Conservation (phyloP, 2,113 vertebrate genomes). For the Campylomormyrus numenius region DNA sequence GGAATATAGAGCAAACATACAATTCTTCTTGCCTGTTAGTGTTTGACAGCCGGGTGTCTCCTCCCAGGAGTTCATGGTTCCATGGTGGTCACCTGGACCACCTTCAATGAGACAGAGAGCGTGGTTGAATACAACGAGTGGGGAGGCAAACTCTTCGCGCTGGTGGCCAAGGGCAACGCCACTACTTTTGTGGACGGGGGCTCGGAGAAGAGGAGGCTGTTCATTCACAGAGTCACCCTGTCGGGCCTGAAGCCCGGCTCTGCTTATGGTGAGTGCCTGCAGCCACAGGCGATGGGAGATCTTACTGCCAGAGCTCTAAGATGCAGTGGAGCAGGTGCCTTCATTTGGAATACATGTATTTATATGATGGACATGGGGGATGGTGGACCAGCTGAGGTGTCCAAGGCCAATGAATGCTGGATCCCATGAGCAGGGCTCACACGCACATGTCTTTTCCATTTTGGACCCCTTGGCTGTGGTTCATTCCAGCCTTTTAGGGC, state of each 20-base stretch:
- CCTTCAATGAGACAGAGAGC: slow-evolving; percentile 57
- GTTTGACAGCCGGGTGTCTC: slow-evolving; percentile 18
- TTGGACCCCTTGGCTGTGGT: neutral
- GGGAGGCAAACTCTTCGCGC: slow-evolving; percentile 50
- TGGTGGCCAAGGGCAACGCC: slow-evolving; percentile 46
- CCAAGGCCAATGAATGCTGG: neutral
- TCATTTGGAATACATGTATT: neutral
- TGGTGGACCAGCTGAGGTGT: neutral
- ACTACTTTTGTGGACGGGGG: slow-evolving; percentile 70
- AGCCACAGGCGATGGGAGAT: neutral
- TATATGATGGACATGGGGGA: neutral
- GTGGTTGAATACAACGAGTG: slow-evolving; percentile 62
- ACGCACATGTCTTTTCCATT: neutral
- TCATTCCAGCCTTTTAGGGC: neutral
- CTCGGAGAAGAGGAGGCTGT: slow-evolving; percentile 55
- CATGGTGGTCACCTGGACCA: slow-evolving; percentile 79
- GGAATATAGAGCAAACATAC: neutral
- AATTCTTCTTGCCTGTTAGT: neutral
- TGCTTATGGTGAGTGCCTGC: slow-evolving; percentile 57
- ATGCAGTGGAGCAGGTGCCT: neutral
- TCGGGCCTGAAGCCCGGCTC: slow-evolving; percentile 54
- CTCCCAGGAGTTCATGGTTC: slow-evolving; percentile 56
- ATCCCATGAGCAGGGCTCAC: neutral
- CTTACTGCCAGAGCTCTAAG: neutral
- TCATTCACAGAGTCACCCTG: slow-evolving; percentile 70